Conservation (phyloP, 2,888 invertebrate species). For the Tupiocoris notatus region DNA sequence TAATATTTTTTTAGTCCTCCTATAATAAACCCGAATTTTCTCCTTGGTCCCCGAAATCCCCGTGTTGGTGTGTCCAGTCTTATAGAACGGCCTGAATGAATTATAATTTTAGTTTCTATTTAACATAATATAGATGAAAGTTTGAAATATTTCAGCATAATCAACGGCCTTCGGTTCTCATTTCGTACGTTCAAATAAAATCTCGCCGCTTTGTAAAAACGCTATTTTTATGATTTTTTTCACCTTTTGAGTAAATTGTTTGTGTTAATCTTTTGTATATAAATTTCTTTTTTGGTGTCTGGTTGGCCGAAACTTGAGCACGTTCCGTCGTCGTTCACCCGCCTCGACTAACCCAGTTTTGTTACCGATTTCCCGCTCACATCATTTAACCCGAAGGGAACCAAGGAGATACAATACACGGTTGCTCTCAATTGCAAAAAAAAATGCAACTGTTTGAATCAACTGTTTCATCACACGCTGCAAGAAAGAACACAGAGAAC, state of each 20-base stretch:
- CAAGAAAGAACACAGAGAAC: too few species aligned
- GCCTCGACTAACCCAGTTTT: neutral
- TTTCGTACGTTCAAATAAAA: neutral
- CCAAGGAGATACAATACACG: neutral
- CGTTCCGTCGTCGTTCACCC: neutral
- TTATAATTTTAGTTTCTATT: neutral
- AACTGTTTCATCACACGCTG: too few species aligned
- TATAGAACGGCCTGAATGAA: neutral
- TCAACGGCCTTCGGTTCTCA: neutral
- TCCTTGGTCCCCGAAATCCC: slow-evolving; percentile 15
- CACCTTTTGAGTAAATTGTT: too few species aligned
- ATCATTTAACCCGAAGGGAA: neutral
- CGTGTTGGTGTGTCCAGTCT: neutral
- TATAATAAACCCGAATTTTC: neutral
- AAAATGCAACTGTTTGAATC: too few species aligned
- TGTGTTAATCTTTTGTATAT: neutral
- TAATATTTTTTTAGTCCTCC: too few species aligned
- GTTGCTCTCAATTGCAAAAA: too few species aligned
- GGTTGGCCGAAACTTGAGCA: neutral
- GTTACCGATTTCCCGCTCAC: neutral
- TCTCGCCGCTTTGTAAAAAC: neutral
- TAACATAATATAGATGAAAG: neutral
- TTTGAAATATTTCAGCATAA: neutral
- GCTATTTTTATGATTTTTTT: neutral
- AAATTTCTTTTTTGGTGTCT: neutral